phyloP scores from a whole-genome alignment of 2,797 vertebrate genomes.

The Dicrostonyx torquatus region DNA sequence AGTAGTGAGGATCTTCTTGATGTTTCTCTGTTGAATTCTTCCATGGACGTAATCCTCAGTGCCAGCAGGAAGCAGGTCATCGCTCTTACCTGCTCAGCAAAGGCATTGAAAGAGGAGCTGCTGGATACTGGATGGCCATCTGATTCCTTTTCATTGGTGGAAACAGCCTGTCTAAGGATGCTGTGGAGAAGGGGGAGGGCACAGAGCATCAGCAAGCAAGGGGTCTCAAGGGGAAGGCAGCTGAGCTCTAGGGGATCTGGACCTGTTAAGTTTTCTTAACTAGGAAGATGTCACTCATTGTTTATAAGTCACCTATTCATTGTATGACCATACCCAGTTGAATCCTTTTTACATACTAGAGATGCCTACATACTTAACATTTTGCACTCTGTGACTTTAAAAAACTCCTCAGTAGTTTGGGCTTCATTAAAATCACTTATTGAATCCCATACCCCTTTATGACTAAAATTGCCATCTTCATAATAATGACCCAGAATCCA shows the following conservation, averaged over 20 bases:
- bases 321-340: slow-evolving; percentile 78
- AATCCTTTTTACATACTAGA: slow-evolving; percentile 71
- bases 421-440: slow-evolving; percentile 85
- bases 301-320: slow-evolving; percentile 86
- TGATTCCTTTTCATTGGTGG: background rate
- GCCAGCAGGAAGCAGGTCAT: background rate
- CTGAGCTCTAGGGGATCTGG: background rate
- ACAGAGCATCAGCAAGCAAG: background rate
- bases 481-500: no score
- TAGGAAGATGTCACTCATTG: slow-evolving; percentile 84
- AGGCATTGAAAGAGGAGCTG: background rate
- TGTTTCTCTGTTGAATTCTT: background rate
- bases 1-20: background rate
- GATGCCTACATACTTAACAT: slow-evolving; percentile 69
- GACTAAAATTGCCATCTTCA: background rate
- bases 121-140: background rate
- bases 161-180: background rate
- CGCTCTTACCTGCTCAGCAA: no score
- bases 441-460: background rate
- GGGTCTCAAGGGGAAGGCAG: background rate
- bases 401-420: slow-evolving; percentile 95
- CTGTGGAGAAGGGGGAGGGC: background rate
- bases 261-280: slow-evolving; percentile 85
- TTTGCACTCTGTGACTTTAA: slow-evolving; percentile 94
- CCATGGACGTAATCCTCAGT: background rate